Conservation (phyloP, 2,888 invertebrate species). For the Spialia ferax region DNA sequence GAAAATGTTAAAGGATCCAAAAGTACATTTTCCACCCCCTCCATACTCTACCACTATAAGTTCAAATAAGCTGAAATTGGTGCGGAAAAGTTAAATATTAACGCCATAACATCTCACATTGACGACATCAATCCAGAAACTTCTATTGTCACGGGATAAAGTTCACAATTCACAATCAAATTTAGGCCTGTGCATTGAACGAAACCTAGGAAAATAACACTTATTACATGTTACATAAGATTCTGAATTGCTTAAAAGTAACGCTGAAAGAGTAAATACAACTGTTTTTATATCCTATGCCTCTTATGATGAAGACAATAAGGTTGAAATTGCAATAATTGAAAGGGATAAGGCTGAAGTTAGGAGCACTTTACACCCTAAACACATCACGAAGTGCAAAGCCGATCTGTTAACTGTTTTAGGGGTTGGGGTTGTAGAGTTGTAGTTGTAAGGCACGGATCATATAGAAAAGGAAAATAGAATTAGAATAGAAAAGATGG, state of each 20-base stretch:
- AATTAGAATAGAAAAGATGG: background rate
- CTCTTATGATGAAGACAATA: background rate
- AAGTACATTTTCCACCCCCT: too few species aligned
- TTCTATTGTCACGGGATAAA: background rate
- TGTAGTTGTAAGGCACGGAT: too few species aligned
- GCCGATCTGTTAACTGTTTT: conserved; percentile 8
- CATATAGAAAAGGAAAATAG: background rate
- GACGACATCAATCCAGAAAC: background rate
- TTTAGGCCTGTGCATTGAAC: background rate
- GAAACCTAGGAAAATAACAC: background rate
- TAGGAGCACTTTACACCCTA: background rate
- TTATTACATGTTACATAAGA: background rate
- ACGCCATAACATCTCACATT: background rate
- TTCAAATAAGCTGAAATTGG: background rate
- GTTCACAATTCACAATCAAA: background rate
- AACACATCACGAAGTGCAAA: conserved; percentile 4
- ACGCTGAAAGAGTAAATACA: background rate
- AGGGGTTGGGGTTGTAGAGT: background rate
- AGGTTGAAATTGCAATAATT: too few species aligned
- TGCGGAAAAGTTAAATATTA: background rate
- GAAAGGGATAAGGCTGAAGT: too few species aligned
- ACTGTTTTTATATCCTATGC: background rate
- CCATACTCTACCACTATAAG: too few species aligned
- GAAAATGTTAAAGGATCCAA: too few species aligned
- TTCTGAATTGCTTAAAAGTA: background rate